Percentiles rank a stretch among this genome's conserved stretches.
phyloP scores from a whole-genome alignment of 2,113 vertebrate species.

The Sorex fumeus region DNA sequence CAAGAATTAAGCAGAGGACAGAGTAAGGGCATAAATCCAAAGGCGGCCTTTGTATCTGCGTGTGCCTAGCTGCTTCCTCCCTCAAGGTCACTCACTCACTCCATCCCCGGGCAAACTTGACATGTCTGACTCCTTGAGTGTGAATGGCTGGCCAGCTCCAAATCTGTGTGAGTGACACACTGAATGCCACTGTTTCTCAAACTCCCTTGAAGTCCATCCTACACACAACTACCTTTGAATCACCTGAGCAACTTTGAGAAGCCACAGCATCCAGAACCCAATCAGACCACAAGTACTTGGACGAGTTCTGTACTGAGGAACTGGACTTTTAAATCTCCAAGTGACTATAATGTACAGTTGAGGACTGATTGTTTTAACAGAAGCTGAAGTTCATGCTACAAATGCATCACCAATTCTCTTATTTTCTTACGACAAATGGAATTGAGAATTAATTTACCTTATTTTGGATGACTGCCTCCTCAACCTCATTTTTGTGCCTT shows the following conservation, averaged over 20 bases:
- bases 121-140: not conserved
- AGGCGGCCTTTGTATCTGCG: not conserved
- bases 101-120: not conserved
- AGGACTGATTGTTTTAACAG: not conserved
- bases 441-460: slow-evolving; percentile 14
- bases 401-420: not conserved
- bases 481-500: not conserved
- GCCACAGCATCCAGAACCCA: not conserved
- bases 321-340: not conserved
- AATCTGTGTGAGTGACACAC: not conserved
- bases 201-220: not conserved
- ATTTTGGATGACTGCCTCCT: not conserved
- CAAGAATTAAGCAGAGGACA: not conserved
- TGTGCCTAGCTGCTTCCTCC: not conserved
- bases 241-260: slow-evolving; percentile 1
- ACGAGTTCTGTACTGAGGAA: not conserved
- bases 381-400: not conserved
- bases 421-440: slow-evolving; percentile 1
- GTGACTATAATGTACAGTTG: not conserved
- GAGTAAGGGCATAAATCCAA: not conserved
- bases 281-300: not conserved
- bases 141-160: not conserved
- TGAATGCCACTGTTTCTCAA: not conserved
- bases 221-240: not conserved
- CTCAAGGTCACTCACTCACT: not conserved